These are phyloP conservation scores for Serranus cabrilla DNA, from an alignment of 2,797 vertebrate species.

Conservation along the genomic window DNA sequence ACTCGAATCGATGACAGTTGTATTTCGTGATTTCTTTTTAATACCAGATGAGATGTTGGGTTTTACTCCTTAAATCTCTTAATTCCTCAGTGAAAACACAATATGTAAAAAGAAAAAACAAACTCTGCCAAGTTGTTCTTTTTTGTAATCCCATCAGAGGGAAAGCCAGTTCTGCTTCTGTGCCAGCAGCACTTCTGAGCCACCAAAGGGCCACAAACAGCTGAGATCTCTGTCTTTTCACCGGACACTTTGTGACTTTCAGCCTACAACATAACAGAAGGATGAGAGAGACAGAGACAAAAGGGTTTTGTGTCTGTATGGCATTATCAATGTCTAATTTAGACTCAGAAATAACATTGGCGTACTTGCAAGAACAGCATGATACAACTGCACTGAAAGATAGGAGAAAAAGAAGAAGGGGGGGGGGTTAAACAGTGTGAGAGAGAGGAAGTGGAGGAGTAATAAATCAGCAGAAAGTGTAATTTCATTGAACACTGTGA, in stretches of 20 bases:
- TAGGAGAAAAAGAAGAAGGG: neutral
- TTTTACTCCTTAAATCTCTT: conserved; percentile 5
- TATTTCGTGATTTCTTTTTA: neutral
- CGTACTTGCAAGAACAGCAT: neutral
- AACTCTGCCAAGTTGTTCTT: neutral
- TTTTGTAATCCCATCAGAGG: conserved; percentile 29
- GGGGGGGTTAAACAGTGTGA: neutral
- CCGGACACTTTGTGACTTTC: conserved; percentile 1
- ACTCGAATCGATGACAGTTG: no score
- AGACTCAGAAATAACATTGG: conserved; percentile 6
- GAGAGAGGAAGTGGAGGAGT: neutral
- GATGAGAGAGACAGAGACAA: conserved; percentile 3
- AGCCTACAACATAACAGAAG: conserved; percentile 16
- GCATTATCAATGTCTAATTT: conserved; percentile 13
- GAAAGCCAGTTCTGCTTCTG: conserved; percentile 7
- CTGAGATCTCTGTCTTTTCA: conserved; percentile 33
- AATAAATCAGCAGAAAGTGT: conserved; percentile 4
- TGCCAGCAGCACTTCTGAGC: conserved; percentile 26
- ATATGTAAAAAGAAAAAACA: neutral
- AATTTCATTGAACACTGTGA: conserved; percentile 19
- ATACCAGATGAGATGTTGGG: neutral
- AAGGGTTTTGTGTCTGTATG: neutral
- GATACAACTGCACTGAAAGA: neutral
- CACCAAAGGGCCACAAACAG: conserved; percentile 34
- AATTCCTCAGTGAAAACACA: conserved; percentile 7